Conservation (phyloP, 92 coral and sea anemone species). For the Porites divaricata region DNA sequence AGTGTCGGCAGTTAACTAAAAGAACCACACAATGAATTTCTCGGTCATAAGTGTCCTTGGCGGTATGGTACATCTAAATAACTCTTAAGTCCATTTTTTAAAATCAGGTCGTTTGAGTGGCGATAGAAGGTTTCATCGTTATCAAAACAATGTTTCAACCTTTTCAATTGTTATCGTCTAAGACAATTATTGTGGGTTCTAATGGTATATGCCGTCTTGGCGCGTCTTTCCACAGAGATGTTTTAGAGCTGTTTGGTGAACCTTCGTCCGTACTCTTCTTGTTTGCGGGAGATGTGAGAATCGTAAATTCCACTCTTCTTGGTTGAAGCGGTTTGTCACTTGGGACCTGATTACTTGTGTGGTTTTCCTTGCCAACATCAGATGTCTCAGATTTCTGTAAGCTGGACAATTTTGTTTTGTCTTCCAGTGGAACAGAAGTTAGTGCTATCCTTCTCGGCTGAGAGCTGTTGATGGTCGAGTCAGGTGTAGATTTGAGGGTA, state of each 20-base stretch:
- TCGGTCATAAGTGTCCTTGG: too few species aligned
- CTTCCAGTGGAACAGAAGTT: conserved; percentile 2
- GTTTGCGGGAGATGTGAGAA: conserved; percentile 14
- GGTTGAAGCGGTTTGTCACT: conserved; percentile 16
- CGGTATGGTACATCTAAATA: too few species aligned
- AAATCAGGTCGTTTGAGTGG: too few species aligned
- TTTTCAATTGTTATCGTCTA: conserved; percentile 14
- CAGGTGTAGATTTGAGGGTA: background rate
- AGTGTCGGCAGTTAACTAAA: too few species aligned
- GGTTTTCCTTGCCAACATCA: conserved; percentile 31
- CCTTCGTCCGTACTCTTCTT: background rate
- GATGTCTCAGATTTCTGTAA: background rate
- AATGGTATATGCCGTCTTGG: conserved; percentile 60
- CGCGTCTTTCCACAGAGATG: background rate
- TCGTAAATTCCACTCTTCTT: conserved; percentile 34
- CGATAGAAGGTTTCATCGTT: too few species aligned
- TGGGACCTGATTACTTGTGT: background rate
- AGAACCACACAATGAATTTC: too few species aligned
- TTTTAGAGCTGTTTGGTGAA: background rate
- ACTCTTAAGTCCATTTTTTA: too few species aligned
- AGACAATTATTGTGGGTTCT: conserved; percentile 61
- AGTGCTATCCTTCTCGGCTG: conserved; percentile 16
- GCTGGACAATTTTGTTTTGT: background rate
- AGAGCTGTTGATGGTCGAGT: background rate
- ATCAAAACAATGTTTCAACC: background rate